These are phyloP conservation scores for Onychomys torridus DNA, from an alignment of 2,797 vertebrate genomes.

Conservation along the genomic window DNA sequence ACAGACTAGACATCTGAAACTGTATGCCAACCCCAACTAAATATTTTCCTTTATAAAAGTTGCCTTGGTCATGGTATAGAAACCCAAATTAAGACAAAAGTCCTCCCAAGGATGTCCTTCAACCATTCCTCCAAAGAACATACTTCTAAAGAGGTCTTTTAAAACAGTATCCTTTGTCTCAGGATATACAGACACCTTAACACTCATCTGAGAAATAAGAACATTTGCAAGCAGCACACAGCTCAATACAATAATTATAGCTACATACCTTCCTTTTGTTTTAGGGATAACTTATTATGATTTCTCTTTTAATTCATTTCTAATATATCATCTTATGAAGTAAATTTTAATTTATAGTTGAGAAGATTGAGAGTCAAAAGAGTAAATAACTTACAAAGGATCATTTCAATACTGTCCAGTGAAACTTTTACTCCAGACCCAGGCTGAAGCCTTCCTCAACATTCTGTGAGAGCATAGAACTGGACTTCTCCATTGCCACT, in stretches of 20 bases:
- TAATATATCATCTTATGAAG: neutral
- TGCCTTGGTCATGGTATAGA: neutral
- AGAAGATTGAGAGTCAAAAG: constrained; percentile 18
- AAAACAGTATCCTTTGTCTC: neutral
- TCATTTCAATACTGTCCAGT: neutral
- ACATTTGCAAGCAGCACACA: neutral
- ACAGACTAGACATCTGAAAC: neutral
- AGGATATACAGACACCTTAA: neutral
- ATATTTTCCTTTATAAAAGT: neutral
- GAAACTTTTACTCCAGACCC: neutral
- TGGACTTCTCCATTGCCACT: neutral
- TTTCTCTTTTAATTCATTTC: neutral
- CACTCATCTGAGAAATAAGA: neutral
- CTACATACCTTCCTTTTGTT: neutral
- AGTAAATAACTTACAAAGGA: neutral
- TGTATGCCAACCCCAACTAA: neutral
- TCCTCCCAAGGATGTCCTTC: neutral
- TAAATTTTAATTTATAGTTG: neutral
- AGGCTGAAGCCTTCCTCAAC: neutral
- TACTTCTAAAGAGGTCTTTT: no score
- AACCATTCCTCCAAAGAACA: neutral
- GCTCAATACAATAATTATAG: neutral
- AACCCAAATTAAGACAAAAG: neutral
- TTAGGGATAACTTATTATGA: neutral
- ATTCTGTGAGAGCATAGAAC: neutral